Base-by-base conservation (phyloP, 2,797 vertebrate genomes). In the Silurus aristotelis region DNA sequence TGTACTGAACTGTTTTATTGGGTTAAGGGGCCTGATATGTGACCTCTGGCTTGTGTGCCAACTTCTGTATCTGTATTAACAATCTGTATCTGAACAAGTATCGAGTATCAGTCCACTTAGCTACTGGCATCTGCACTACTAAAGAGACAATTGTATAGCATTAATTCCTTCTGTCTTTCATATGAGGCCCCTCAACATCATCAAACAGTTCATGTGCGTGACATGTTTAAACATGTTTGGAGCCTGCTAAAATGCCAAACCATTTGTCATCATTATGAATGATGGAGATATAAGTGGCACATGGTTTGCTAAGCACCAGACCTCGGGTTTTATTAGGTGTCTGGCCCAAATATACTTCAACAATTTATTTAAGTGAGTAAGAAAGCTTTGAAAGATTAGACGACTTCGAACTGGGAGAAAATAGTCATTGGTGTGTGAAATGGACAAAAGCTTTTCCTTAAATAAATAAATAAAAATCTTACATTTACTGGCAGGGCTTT, bases 1-100 rank as follows among this genome's bases (percentile, higher is more conserved):
- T 27, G 27, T 75, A 70, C 84, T 56, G 82, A 84, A 87, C 83
- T 83, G 67, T 56, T 78, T 81, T 90, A 82, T 79, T 6, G 83
- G 66, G 80, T 25, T 76, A n/a, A 68, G 63, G 38, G 56, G 84
- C 81, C 83, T 6, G 63, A 75, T 9, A 79, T 46, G 87, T 91
- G 91, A 92, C 91, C 89, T 83, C 58, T 76, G 90, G 82, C 71
- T 84, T 83, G 9, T 90, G 85, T 83, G 82, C 87, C 87, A 84
- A 60, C 71, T 88, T 93, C 92, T 93, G 92, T 86, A 93, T 92
- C 91, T 89, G 83, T 90, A 85, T 91, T 93, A 89, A 89, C 38
- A 38, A 38, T 93, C 92, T 93, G 92, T 86, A 93, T 92, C 91
- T 89, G 83, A 89, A 89, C 80, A 60, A 88, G 94, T 93, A 89